Conservation (phyloP, 1,140 invertebrate species). For the Trachymyrmex cornetzi region DNA sequence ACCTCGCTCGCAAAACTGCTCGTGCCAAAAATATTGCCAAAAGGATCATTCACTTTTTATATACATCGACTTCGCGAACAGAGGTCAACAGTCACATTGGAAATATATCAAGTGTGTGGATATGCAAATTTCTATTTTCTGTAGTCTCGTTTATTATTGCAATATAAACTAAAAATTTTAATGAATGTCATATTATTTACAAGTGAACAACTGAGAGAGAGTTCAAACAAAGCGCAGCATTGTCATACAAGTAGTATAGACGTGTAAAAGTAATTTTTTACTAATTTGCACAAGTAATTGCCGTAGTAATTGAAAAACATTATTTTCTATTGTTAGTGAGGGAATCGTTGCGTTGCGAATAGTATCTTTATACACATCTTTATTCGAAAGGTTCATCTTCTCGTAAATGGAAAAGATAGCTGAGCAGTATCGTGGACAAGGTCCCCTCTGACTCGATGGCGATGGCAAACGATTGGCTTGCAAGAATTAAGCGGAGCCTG, state of each 20-base stretch:
- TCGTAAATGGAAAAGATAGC: slow-evolving; percentile 66
- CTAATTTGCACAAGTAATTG: slow-evolving; percentile 18
- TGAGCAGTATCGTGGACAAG: slow-evolving; percentile 72
- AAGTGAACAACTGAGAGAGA: not conserved
- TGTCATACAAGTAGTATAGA: not conserved
- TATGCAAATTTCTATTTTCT: not conserved
- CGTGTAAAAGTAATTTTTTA: not conserved
- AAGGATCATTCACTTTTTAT: not conserved
- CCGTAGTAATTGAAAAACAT: slow-evolving; percentile 1
- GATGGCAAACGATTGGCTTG: slow-evolving; percentile 83
- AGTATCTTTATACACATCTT: slow-evolving; percentile 30
- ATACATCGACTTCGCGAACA: not conserved
- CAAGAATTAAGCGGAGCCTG: slow-evolving; percentile 81
- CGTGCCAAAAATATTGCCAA: not conserved
- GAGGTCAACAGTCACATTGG: not conserved
- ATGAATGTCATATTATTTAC: not conserved
- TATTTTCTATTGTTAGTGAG: not conserved
- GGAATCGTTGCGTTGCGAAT: not conserved
- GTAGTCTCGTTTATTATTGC: not conserved
- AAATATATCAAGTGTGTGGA: not conserved
- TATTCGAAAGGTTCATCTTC: slow-evolving; percentile 51
- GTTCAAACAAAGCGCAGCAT: not conserved
- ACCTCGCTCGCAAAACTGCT: slow-evolving; percentile 58
- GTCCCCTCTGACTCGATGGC: slow-evolving; percentile 82
- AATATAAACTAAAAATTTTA: not conserved